Conservation (phyloP, 1,140 invertebrate genomes). For the Episyrphus balteatus region DNA sequence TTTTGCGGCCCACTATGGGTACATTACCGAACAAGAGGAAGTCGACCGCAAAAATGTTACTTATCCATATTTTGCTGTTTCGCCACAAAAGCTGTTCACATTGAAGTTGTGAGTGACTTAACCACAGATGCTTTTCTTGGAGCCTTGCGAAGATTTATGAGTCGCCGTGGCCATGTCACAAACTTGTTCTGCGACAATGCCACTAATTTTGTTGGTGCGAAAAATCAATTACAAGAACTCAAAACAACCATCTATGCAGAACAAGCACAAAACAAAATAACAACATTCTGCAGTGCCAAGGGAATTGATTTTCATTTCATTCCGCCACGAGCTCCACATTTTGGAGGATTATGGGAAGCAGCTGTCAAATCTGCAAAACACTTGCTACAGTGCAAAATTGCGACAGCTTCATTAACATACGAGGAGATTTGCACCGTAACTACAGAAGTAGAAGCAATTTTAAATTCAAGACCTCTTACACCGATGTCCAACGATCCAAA, state of each 20-base stretch:
- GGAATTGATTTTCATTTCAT: background rate
- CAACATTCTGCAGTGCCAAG: too few relatives aligned
- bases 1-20: slow-evolving; percentile 27
- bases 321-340: slow-evolving; percentile 10
- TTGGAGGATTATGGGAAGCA: slow-evolving; percentile 14
- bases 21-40: slow-evolving; percentile 1
- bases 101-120: slow-evolving; percentile 13
- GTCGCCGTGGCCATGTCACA: slow-evolving; percentile 16
- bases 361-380: slow-evolving; percentile 19
- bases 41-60: slow-evolving; percentile 9
- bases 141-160: slow-evolving; percentile 7
- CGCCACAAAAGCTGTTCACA: slow-evolving; percentile 16
- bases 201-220: slow-evolving; percentile 16
- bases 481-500: slow-evolving; percentile 15
- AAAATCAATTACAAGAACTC: slow-evolving; percentile 9
- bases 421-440: slow-evolving; percentile 18
- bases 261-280: too few relatives aligned
- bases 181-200: slow-evolving; percentile 22
- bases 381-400: slow-evolving; percentile 14
- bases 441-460: slow-evolving; percentile 16
- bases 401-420: slow-evolving; percentile 11
- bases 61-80: slow-evolving; percentile 10
- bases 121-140: slow-evolving; percentile 6
- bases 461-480: slow-evolving; percentile 22
- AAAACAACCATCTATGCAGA: background rate